phyloP scores from a whole-genome alignment of 2,888 invertebrate species.

The Ophraella communa region DNA sequence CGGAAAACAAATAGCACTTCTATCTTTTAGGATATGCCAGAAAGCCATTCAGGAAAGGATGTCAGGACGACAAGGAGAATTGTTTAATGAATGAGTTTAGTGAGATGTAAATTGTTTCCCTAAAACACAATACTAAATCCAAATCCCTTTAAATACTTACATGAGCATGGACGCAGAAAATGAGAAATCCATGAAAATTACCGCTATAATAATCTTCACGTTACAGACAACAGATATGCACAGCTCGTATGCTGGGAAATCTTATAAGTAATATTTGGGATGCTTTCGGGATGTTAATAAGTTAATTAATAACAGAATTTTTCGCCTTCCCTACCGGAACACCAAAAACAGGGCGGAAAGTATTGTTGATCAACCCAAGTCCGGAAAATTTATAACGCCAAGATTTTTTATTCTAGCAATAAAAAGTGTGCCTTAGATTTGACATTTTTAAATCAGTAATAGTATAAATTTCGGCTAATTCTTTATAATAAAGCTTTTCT shows the following conservation, averaged over 20 bases:
- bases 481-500: no score
- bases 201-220: background rate
- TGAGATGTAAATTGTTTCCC: background rate
- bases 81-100: slow-evolving; percentile 3
- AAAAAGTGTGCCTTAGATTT: no score
- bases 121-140: background rate
- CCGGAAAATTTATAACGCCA: no score
- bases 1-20: slow-evolving; percentile 7
- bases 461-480: no score
- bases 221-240: background rate
- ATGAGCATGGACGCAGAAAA: background rate
- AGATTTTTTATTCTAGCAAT: no score
- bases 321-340: no score
- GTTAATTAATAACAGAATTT: no score
- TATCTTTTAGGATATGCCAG: background rate
- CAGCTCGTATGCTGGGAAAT: background rate
- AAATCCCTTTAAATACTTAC: background rate
- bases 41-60: background rate
- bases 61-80: background rate
- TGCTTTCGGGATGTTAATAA: background rate
- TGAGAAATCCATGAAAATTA: background rate
- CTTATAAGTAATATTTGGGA: background rate
- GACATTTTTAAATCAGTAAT: no score
- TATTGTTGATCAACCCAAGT: no score
- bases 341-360: no score